Evolutionary conservation across 2,797 vertebrate species (phyloP).

Genomic region (Acanthurus tractus): DNA sequence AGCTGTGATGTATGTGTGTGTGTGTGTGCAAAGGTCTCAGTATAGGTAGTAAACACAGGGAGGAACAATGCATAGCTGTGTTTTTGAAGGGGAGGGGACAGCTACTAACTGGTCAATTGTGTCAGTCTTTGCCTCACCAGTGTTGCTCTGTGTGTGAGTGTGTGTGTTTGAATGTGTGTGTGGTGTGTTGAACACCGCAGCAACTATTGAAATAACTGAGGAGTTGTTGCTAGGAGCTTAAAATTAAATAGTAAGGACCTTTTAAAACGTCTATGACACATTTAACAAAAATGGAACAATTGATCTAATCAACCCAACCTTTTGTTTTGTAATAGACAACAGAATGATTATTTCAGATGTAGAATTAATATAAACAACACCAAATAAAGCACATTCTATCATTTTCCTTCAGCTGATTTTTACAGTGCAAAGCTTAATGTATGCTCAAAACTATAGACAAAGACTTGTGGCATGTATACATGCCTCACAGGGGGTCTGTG

Average conservation of each 20-base stretch:
- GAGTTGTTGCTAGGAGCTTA: conserved; percentile 6
- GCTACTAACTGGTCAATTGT: conserved; percentile 47
- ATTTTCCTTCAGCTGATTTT: neutral
- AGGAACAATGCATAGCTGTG: conserved; percentile 59
- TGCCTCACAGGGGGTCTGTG: conserved; percentile 41
- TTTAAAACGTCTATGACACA: neutral
- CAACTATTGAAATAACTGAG: conserved; percentile 34
- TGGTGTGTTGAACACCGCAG: conserved; percentile 22
- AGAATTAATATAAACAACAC: neutral
- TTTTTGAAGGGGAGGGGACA: conserved; percentile 52
- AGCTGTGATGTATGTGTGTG: conserved; percentile 45
- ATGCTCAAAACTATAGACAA: neutral
- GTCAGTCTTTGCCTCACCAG: conserved; percentile 38
- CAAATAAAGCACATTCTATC: neutral
- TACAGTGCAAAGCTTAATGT: neutral
- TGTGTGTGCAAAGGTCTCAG: conserved; percentile 17
- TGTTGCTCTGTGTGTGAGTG: conserved; percentile 17
- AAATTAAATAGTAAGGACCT: neutral
- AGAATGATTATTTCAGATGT: neutral
- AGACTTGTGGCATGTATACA: conserved; percentile 27
- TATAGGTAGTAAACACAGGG: conserved; percentile 61
- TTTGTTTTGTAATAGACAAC: neutral
- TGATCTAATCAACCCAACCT: neutral
- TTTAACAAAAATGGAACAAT: neutral
- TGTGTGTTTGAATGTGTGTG: conserved; percentile 15